Evolutionary conservation across 92 coral and sea anemone genomes (phyloP).

Genomic region (Virgularia gustaviana): DNA sequence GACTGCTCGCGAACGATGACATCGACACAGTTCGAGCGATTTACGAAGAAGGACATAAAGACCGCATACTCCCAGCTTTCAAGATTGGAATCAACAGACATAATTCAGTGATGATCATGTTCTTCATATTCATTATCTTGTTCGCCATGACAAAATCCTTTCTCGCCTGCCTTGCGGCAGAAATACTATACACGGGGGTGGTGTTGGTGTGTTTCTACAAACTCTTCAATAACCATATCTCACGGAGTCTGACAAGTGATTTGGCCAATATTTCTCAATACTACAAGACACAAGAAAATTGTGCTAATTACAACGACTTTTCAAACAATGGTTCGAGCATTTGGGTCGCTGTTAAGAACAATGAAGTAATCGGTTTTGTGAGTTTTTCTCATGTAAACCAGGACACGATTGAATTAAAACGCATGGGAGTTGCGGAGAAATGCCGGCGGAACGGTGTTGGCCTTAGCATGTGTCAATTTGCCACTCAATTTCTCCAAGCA

Average conservation of each 20-base stretch:
- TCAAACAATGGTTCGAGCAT: slow-evolving; percentile 60
- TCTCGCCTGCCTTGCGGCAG: slow-evolving; percentile 21
- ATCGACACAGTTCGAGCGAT: slow-evolving; percentile 28
- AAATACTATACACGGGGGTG: slow-evolving; percentile 26
- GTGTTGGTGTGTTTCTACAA: slow-evolving; percentile 52
- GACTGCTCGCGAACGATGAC: slow-evolving; percentile 28
- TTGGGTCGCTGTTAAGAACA: slow-evolving; percentile 63
- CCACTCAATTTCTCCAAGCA: slow-evolving; percentile 50
- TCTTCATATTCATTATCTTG: slow-evolving; percentile 8
- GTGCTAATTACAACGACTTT: slow-evolving; percentile 16
- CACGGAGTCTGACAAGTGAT: slow-evolving; percentile 57
- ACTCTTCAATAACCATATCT: slow-evolving; percentile 60
- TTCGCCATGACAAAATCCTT: slow-evolving; percentile 14
- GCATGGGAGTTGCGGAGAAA: slow-evolving; percentile 62
- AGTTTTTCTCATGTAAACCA: slow-evolving; percentile 59
- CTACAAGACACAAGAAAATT: slow-evolving; percentile 47
- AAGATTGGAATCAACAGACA: slow-evolving; percentile 23
- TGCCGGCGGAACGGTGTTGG: slow-evolving; percentile 66
- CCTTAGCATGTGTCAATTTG: slow-evolving; percentile 59
- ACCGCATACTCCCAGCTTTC: slow-evolving; percentile 25
- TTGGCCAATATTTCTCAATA: slow-evolving; percentile 50
- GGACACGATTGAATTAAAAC: slow-evolving; percentile 61
- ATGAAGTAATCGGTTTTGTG: slow-evolving; percentile 59
- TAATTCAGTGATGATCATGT: slow-evolving; percentile 6
- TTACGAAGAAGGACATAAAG: slow-evolving; percentile 35